phyloP scores from a whole-genome alignment of 2,797 vertebrate genomes.

The Leuciscus waleckii region DNA sequence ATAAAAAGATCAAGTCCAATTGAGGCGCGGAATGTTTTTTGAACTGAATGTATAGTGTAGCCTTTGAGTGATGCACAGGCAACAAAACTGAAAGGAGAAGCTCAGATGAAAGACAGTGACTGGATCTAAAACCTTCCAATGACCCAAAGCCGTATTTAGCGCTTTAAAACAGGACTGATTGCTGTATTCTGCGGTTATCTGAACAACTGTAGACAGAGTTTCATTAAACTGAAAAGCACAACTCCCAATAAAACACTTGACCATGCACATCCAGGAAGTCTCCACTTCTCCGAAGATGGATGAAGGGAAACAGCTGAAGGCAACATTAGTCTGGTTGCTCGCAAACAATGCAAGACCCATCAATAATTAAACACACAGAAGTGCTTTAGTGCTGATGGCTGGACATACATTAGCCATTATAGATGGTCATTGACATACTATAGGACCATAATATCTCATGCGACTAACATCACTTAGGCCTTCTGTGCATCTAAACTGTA shows the following conservation, averaged over 20 bases:
- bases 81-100: not conserved
- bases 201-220: not conserved
- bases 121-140: not conserved
- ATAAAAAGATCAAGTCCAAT: not conserved
- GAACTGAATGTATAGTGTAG: not conserved
- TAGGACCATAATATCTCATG: not conserved
- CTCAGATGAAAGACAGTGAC: not conserved
- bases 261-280: not conserved
- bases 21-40: not conserved
- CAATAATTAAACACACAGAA: constrained; percentile 49
- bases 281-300: constrained; percentile 15
- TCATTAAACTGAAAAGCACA: not conserved
- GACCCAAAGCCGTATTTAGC: not conserved
- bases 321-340: constrained; percentile 14
- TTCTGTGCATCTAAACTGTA: not conserved
- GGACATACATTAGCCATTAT: constrained; percentile 40
- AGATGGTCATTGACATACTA: constrained; percentile 23
- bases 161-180: not conserved
- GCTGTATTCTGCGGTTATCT: not conserved
- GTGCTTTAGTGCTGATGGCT: constrained; percentile 39
- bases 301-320: not conserved
- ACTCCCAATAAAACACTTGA: constrained; percentile 29
- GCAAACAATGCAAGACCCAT: constrained; percentile 20
- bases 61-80: not conserved
- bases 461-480: not conserved